Evolutionary conservation across 2,797 vertebrate species (phyloP).

Genomic region (Xiphophorus birchmanni): DNA sequence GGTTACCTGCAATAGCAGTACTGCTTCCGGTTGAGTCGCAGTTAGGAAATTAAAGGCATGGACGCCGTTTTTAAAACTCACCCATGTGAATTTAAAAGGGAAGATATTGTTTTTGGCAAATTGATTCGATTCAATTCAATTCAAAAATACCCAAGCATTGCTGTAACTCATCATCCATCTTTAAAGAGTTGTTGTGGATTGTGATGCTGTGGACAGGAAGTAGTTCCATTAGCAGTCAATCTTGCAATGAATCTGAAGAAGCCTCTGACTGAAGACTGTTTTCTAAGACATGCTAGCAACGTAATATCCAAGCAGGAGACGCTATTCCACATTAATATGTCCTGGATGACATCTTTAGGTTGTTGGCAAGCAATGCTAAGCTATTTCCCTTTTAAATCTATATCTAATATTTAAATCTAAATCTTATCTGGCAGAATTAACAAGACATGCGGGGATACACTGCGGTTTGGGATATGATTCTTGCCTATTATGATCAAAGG

Average conservation of each 20-base stretch:
- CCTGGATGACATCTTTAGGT: neutral
- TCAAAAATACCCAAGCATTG: neutral
- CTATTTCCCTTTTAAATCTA: no score
- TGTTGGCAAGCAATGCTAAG: neutral
- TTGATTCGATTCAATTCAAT: neutral
- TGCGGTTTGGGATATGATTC: no score
- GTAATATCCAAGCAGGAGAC: no score
- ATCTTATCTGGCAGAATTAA: no score
- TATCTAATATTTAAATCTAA: no score
- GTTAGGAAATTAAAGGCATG: conserved; percentile 38
- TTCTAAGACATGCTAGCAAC: neutral
- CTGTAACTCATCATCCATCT: neutral
- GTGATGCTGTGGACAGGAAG: neutral
- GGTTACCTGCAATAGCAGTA: neutral
- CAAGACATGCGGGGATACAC: no score
- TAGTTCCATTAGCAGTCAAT: neutral
- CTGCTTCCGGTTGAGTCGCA: conserved; percentile 34
- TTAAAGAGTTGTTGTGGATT: neutral
- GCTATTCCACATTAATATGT: neutral
- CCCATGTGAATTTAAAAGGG: neutral
- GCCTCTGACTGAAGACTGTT: neutral
- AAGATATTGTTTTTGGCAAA: neutral
- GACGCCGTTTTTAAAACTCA: neutral
- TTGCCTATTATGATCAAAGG: no score
- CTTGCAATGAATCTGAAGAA: neutral